Evolutionary conservation across 2,888 invertebrate species (phyloP), one percentile per base, ranked within the genome.

Genomic region (Cacoxenus indagator): DNA sequence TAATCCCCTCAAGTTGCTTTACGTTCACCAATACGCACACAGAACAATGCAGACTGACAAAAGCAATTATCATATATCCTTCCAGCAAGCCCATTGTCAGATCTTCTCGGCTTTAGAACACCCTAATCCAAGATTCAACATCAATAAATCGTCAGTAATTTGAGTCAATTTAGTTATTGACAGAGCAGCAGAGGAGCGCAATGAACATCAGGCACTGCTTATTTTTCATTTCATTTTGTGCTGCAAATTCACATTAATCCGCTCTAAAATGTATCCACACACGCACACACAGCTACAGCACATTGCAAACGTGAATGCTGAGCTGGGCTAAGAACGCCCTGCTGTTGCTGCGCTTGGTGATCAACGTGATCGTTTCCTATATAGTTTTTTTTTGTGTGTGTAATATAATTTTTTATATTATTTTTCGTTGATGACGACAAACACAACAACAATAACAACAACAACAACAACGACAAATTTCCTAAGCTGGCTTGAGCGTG

Each of bases 231-330:
- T 72, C 68, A 73, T 71, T 74, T 77, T 78, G 69, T 69, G 37
- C 71, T 68, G 78, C 77, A 74, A 82, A 83, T 75, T 79, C 81
- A n/a, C 45, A 29, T 74, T 79, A 82, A 83, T 82, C 83, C 83
- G 73, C 83, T 77, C 72, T 81, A 77, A 83, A 77, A 72, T 83
- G 74, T 82, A 78, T 72, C 76, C 77, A 77, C 76, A 73, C 70
- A 65, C 70, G 46, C 22, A 43, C 2, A 22, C 61, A 59, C 31
- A 59, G 29, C 17, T 31, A 62, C 61, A 45, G 9, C 22, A 61
- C 61, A 37, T 43, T 61, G 22, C 17, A 14, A n/a, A 48, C 4
- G 2, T 5, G 17, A n/a, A 48, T 19, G 48, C 19, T 51, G 51
- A 51, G n/a, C n/a, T n/a, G n/a, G n/a, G n/a, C n/a, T n/a, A n/a